A percentile compares a stretch with the other conserved stretches of the same genome.
Conservation (phyloP, 2,888 invertebrate genomes). For the Drosophila peninsularis region DNA sequence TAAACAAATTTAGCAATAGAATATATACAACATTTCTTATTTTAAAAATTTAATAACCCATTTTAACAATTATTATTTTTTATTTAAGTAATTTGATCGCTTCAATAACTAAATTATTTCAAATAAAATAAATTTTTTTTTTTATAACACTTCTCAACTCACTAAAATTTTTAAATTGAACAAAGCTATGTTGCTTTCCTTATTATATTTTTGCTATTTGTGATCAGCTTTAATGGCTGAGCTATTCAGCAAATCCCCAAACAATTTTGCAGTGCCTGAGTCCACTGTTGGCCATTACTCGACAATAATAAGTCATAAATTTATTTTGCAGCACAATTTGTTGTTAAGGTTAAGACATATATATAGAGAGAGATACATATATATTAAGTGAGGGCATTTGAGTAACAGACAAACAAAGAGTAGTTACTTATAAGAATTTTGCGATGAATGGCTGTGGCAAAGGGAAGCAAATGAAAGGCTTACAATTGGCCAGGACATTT, state of each 20-base stretch:
- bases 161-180: neutral
- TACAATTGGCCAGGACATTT: slow-evolving; percentile 72
- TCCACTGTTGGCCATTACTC: slow-evolving; percentile 38
- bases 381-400: slow-evolving; percentile 20
- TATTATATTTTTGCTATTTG: neutral
- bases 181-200: neutral
- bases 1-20: too few relatives aligned
- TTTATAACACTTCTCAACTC: neutral
- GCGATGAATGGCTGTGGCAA: neutral
- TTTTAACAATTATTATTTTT: neutral
- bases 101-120: neutral
- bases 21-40: too few relatives aligned
- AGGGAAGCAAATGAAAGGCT: slow-evolving; percentile 56
- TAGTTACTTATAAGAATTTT: slow-evolving; percentile 37
- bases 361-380: slow-evolving; percentile 8
- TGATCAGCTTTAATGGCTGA: slow-evolving; percentile 12
- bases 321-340: slow-evolving; percentile 56
- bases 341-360: slow-evolving; percentile 31
- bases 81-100: neutral
- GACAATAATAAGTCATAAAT: slow-evolving; percentile 72
- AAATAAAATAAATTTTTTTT: neutral
- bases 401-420: slow-evolving; percentile 47
- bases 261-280: slow-evolving; percentile 34
- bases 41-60: neutral
- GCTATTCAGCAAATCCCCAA: slow-evolving; percentile 32